These are phyloP conservation scores for Rhipidura dahli DNA, from an alignment of 2,113 vertebrate species.

Conservation along the genomic window DNA sequence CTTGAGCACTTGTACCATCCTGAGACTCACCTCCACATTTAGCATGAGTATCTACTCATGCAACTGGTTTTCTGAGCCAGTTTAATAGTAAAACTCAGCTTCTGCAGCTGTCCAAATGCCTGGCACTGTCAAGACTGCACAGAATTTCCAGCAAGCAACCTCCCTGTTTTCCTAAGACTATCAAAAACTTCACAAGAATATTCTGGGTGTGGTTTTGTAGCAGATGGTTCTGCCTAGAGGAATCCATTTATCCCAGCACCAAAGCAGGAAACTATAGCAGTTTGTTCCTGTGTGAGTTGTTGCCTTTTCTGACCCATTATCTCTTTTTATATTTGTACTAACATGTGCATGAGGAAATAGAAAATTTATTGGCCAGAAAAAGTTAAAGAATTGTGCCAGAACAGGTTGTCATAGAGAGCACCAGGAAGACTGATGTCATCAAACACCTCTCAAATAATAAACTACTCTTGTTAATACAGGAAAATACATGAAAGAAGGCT, in stretches of 20 bases:
- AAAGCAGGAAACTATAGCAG: neutral
- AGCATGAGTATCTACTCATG: neutral
- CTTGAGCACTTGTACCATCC: neutral
- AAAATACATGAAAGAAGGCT: slow-evolving; percentile 9
- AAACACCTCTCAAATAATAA: neutral
- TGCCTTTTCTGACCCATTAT: neutral
- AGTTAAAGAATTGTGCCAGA: neutral
- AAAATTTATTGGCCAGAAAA: neutral
- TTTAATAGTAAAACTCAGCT: neutral
- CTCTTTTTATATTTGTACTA: neutral
- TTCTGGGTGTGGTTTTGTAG: neutral
- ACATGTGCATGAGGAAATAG: slow-evolving; percentile 4
- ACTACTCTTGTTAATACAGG: slow-evolving; percentile 22
- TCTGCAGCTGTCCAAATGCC: neutral
- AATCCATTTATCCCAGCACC: neutral
- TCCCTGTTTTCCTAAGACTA: neutral
- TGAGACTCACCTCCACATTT: neutral
- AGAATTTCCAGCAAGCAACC: neutral
- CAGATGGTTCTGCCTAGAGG: neutral
- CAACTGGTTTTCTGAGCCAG: neutral
- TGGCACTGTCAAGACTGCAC: neutral
- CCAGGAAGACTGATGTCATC: slow-evolving; percentile 20
- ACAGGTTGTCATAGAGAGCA: slow-evolving; percentile 11
- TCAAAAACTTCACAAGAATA: neutral
- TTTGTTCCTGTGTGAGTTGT: neutral